phyloP scores from a whole-genome alignment of 2,797 vertebrate genomes.

The Columba guinea region DNA sequence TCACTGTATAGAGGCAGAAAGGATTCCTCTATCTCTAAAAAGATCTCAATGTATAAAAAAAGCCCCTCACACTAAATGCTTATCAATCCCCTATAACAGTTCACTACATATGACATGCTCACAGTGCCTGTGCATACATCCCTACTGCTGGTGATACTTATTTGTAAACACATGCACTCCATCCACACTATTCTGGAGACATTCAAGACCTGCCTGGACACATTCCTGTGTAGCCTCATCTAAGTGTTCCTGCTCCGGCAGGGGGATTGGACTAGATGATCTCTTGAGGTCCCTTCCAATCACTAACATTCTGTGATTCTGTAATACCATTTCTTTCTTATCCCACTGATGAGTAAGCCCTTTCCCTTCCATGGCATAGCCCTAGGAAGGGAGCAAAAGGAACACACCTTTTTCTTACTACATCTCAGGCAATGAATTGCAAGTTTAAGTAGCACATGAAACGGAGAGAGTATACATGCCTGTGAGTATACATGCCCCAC shows the following conservation, averaged over 20 bases:
- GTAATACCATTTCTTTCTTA: background rate
- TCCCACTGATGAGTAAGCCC: background rate
- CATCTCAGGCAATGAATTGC: background rate
- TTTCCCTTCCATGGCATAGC: background rate
- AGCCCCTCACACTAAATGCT: background rate
- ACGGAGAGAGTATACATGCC: background rate
- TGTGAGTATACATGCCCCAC: background rate
- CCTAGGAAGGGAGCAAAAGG: background rate
- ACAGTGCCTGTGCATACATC: accelerated
- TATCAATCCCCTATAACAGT: background rate
- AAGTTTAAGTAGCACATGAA: background rate
- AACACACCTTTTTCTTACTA: background rate
- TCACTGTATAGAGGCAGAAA: background rate
- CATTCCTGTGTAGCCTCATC: no score
- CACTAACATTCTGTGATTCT: no score
- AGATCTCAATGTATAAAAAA: background rate
- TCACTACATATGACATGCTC: background rate
- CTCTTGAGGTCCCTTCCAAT: no score
- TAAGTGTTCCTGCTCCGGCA: no score
- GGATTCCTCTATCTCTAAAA: background rate
- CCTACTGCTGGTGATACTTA: background rate
- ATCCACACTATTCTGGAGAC: no score
- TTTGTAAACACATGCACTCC: background rate
- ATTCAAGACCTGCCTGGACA: no score
- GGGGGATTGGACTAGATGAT: no score